A percentile compares a stretch with the other conserved stretches of the same genome.
phyloP scores from a whole-genome alignment of 2,797 vertebrate genomes.

The Oreortyx pictus region DNA sequence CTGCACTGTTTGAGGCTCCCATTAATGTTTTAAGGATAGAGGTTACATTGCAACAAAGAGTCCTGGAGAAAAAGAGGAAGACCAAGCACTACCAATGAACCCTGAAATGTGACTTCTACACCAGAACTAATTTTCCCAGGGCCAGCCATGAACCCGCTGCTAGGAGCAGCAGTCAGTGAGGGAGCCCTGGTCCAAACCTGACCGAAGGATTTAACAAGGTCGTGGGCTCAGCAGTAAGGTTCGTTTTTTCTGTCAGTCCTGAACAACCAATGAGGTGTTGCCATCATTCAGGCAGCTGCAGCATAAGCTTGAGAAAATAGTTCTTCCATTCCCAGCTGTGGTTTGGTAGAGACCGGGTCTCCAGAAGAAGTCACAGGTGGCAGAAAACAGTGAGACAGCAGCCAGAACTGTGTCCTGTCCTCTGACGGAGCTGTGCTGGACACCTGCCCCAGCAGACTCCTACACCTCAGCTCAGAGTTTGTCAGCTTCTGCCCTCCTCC shows the following conservation, averaged over 20 bases:
- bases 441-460: background rate
- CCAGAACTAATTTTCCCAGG: background rate
- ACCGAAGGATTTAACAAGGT: background rate
- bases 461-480: background rate
- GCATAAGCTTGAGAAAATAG: background rate
- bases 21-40: background rate
- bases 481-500: background rate
- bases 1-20: background rate
- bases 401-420: background rate
- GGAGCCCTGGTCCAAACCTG: background rate
- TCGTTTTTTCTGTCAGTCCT: background rate
- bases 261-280: accelerated
- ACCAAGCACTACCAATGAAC: background rate
- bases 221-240: background rate
- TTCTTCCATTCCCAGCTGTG: background rate
- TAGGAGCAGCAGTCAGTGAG: background rate
- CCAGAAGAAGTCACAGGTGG: background rate
- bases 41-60: background rate
- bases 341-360: slow-evolving; percentile 4
- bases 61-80: background rate
- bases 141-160: background rate
- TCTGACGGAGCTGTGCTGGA: background rate
- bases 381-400: background rate
- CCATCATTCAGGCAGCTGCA: background rate
- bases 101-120: background rate